These are phyloP conservation scores for Limnephilus lunatus DNA, from an alignment of 2,888 invertebrate genomes.

Conservation along the genomic window DNA sequence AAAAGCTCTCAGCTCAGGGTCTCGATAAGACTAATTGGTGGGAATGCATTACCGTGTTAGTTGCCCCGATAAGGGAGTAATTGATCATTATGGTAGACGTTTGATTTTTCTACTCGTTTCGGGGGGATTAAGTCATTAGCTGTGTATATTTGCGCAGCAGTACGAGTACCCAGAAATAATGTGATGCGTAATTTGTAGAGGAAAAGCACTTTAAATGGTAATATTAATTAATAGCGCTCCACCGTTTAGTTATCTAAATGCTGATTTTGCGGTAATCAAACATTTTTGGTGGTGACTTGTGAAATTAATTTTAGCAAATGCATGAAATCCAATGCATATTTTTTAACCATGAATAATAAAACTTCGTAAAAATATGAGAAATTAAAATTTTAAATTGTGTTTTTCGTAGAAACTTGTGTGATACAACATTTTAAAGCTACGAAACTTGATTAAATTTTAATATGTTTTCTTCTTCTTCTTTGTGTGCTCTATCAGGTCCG, in stretches of 20 bases:
- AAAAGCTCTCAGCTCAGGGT: constrained; percentile 39
- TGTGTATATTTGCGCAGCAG: constrained; percentile 35
- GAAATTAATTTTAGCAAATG: not conserved
- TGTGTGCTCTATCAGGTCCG: no score
- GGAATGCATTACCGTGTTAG: constrained; percentile 37
- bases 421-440: no score
- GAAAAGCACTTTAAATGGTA: not conserved
- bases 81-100: constrained; percentile 47
- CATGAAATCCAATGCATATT: not conserved
- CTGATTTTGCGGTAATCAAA: not conserved
- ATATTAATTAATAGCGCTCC: not conserved
- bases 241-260: not conserved
- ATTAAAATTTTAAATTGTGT: no score
- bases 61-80: constrained; percentile 30
- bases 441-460: no score
- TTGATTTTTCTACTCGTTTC: constrained; percentile 34
- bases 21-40: constrained; percentile 46
- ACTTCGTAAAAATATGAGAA: no score
- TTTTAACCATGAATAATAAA: no score
- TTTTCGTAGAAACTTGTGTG: no score
- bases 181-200: not conserved
- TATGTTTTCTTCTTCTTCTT: no score
- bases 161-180: not conserved
- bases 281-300: not conserved
- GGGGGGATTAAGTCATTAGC: constrained; percentile 51